phyloP scores from a whole-genome alignment of 2,113 vertebrate genomes.

The Pachycephala philippinensis region DNA sequence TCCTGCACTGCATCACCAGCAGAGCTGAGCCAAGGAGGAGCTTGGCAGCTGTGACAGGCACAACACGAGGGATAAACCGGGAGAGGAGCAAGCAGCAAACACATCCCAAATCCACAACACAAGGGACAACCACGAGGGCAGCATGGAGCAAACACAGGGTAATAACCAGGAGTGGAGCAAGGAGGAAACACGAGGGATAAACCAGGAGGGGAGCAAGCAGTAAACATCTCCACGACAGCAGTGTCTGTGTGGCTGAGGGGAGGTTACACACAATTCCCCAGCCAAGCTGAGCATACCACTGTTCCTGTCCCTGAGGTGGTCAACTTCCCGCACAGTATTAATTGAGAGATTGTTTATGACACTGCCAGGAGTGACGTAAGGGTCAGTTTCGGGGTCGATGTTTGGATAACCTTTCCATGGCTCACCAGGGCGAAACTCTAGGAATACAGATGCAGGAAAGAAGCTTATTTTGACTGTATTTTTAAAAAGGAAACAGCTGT shows the following conservation, averaged over 20 bases:
- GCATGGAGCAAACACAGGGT: not conserved
- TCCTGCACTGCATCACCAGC: not conserved
- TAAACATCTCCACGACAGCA: fast-evolving
- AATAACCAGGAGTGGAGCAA: not conserved
- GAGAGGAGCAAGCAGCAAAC: not conserved
- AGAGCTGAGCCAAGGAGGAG: not conserved
- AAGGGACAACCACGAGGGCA: not conserved
- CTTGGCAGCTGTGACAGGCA: not conserved
- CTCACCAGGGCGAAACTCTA: slow-evolving; percentile 99
- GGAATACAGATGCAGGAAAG: not conserved
- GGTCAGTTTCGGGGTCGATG: slow-evolving; percentile 99
- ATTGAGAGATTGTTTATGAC: slow-evolving; percentile 99
- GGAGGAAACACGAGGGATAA: not conserved
- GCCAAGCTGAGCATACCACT: slow-evolving; percentile 77
- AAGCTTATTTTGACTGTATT: not conserved
- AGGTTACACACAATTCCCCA: fast-evolving
- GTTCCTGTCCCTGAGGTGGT: slow-evolving; percentile 99
- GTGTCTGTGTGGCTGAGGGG: not conserved
- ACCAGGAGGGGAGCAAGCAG: not conserved
- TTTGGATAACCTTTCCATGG: slow-evolving; percentile 99
- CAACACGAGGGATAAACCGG: not conserved
- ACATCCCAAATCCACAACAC: not conserved
- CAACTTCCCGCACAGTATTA: slow-evolving; percentile 99
- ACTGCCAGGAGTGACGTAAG: slow-evolving; percentile 99
- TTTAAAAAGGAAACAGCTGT: not conserved